phyloP scores from a whole-genome alignment of 2,797 vertebrate genomes.

The Mycteria americana region DNA sequence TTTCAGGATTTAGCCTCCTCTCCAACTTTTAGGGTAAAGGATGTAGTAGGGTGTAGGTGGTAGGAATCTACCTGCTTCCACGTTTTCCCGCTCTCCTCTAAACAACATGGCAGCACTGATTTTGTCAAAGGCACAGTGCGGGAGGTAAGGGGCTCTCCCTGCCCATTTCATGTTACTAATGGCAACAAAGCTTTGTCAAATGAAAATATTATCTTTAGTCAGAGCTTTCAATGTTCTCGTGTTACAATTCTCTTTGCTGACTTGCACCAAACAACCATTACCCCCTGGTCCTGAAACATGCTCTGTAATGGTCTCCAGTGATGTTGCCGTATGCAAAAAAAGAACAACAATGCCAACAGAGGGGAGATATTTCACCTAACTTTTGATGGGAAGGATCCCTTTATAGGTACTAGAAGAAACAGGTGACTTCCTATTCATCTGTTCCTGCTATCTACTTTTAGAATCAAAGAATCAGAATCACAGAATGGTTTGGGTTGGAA shows the following conservation, averaged over 20 bases:
- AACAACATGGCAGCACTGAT: not conserved
- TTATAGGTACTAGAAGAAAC: not conserved
- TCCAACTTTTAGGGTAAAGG: not conserved
- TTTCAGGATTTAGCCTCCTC: not conserved
- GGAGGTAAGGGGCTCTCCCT: not conserved
- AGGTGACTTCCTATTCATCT: not conserved
- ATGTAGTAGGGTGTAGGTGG: not conserved
- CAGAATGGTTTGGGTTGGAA: not conserved
- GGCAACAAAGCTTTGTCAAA: constrained; percentile 44
- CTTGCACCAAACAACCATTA: not conserved
- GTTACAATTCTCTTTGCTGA: constrained; percentile 35
- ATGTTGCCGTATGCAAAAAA: not conserved
- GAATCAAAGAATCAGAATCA: not conserved
- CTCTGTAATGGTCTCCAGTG: not conserved
- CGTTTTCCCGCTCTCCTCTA: not conserved
- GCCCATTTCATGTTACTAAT: not conserved
- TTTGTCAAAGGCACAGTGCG: not conserved
- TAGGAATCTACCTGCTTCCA: not conserved
- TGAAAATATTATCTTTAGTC: constrained; percentile 54
- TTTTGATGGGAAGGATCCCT: not conserved
- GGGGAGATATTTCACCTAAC: not conserved
- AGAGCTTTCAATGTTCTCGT: not conserved
- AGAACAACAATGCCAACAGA: not conserved
- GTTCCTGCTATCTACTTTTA: not conserved
- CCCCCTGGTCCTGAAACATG: not conserved